A percentile compares a stretch with the other conserved stretches of the same genome.
Evolutionary conservation across 92 coral and sea anemone species (phyloP).

Genomic region (Zoanthus sansibaricus): DNA sequence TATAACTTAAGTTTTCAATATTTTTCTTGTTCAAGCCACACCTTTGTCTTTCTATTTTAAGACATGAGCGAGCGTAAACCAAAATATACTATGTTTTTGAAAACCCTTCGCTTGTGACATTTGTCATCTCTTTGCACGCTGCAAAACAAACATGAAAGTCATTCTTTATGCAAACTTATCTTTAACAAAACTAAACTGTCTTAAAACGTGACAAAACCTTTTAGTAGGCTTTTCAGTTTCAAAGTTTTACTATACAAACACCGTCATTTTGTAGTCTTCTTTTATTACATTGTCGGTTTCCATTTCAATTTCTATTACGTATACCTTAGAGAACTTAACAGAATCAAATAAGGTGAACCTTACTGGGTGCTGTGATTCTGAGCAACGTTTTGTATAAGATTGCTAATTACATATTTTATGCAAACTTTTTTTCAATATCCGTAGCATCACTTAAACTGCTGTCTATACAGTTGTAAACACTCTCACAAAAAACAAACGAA

Average conservation of each 20-base stretch:
- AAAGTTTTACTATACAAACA: background rate
- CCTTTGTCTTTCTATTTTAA: background rate
- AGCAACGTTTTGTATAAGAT: background rate
- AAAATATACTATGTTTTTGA: background rate
- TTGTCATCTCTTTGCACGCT: background rate
- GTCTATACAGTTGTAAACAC: constrained; percentile 25
- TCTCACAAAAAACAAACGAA: constrained; percentile 39
- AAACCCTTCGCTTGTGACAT: background rate
- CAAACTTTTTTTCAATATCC: constrained; percentile 38
- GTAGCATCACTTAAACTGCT: constrained; percentile 32
- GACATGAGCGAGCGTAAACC: background rate
- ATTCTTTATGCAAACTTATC: constrained; percentile 2
- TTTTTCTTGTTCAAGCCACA: background rate
- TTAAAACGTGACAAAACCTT: constrained; percentile 9
- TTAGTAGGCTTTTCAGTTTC: background rate
- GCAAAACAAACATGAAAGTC: constrained; percentile 4
- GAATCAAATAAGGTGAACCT: background rate
- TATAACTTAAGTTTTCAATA: background rate
- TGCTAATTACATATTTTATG: background rate
- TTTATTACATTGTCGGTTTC: background rate
- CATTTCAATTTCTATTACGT: background rate
- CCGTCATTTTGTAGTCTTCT: background rate
- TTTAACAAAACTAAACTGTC: constrained; percentile 12
- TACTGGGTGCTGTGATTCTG: no score
- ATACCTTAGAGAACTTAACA: background rate